phyloP scores from a whole-genome alignment of 2,888 invertebrate species.

The Stramonita haemastoma region DNA sequence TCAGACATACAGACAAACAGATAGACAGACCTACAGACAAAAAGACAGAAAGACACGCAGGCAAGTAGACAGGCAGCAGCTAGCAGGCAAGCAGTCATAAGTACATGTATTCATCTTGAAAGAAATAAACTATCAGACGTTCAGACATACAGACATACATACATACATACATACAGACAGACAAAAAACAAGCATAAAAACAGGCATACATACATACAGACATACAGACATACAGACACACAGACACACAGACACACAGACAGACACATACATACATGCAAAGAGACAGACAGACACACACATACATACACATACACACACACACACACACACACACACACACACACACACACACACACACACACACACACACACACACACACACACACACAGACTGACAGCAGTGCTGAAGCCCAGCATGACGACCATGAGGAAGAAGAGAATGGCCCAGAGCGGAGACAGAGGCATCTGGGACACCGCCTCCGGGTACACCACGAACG shows the following conservation, averaged over 20 bases:
- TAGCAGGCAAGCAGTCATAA: neutral
- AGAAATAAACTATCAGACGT: neutral
- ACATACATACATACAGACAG: neutral
- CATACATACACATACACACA: neutral
- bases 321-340: neutral
- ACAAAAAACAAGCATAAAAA: too few relatives aligned
- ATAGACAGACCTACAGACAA: neutral
- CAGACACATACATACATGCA: neutral
- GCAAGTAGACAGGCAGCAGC: neutral
- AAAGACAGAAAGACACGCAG: neutral
- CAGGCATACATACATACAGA: neutral
- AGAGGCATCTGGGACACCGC: slow-evolving; percentile 87
- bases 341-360: neutral
- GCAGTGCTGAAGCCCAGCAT: slow-evolving; percentile 69
- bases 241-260: neutral
- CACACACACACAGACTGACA: slow-evolving; percentile 45
- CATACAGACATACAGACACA: neutral
- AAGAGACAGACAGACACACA: neutral
- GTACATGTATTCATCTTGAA: neutral
- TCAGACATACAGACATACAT: neutral
- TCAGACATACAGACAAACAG: neutral
- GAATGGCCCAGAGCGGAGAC: slow-evolving; percentile 88
- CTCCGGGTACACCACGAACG: slow-evolving; percentile 91
- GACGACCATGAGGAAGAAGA: slow-evolving; percentile 58
- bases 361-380: neutral